Evolutionary conservation across 2,113 vertebrate genomes (phyloP).

Genomic region (Neopipo cinnamomea): DNA sequence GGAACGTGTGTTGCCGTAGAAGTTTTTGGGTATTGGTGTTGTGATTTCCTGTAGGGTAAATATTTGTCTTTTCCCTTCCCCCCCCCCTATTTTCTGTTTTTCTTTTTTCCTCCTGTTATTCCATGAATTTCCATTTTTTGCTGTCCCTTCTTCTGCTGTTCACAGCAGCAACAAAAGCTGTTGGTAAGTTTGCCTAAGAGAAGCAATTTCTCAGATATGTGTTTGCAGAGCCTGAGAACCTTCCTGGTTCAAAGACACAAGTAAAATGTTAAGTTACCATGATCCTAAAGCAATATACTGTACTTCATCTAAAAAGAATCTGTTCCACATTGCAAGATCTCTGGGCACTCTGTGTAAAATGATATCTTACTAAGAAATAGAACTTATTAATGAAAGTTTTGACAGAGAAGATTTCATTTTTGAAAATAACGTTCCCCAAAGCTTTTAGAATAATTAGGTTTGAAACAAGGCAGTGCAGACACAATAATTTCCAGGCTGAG

Average conservation of each 20-base stretch:
- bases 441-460: constrained; percentile 59
- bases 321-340: neutral
- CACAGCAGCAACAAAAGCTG: neutral
- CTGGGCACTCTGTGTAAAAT: constrained; percentile 29
- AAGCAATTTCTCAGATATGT: neutral
- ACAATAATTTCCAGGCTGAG: constrained; percentile 56
- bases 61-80: neutral
- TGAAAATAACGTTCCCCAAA: constrained; percentile 48
- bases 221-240: neutral
- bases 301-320: constrained; percentile 42
- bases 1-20: neutral
- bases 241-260: neutral
- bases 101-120: neutral
- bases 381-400: constrained; percentile 59
- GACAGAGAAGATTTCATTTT: constrained; percentile 70
- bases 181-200: neutral
- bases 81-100: neutral
- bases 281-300: neutral
- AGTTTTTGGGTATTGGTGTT: neutral
- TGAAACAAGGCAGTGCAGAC: constrained; percentile 33
- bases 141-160: neutral
- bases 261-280: neutral
- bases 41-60: neutral
- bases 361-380: neutral
- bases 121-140: neutral